Percentiles rank a stretch among this genome's conserved stretches.
Conservation (phyloP, 1,140 invertebrate genomes). For the Diabrotica undecimpunctata region DNA sequence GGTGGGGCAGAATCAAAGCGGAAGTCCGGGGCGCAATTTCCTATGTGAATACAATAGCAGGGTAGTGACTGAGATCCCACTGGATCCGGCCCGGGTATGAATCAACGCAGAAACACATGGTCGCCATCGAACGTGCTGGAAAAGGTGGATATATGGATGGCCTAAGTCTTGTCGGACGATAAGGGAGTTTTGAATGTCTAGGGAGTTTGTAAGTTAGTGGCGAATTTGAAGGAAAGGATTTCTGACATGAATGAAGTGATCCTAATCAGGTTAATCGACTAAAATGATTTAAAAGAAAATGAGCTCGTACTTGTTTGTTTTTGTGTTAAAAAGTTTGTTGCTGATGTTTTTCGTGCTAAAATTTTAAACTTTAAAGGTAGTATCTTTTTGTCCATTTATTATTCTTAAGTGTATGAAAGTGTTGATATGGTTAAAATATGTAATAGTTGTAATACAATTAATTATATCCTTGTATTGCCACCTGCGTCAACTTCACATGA, state of each 20-base stretch:
- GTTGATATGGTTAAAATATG: no score
- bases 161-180: not conserved
- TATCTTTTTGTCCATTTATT: no score
- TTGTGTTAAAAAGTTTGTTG: no score
- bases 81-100: conserved; percentile 34
- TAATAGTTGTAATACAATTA: no score
- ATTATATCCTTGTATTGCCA: no score
- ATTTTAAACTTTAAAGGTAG: no score
- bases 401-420: no score
- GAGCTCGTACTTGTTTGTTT: no score
- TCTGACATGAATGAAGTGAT: not conserved
- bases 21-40: conserved; percentile 40
- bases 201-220: not conserved
- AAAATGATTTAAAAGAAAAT: no score
- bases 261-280: no score
- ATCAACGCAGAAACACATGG: conserved; percentile 34
- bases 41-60: conserved; percentile 36
- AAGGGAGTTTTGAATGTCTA: not conserved
- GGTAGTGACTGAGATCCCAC: conserved; percentile 27
- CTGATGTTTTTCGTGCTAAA: no score
- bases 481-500: no score
- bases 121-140: conserved; percentile 14
- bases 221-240: not conserved
- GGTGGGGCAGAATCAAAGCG: conserved; percentile 19
- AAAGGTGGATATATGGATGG: not conserved